phyloP scores from a whole-genome alignment of 1,140 invertebrate genomes.

The Eupeodes corollae region DNA sequence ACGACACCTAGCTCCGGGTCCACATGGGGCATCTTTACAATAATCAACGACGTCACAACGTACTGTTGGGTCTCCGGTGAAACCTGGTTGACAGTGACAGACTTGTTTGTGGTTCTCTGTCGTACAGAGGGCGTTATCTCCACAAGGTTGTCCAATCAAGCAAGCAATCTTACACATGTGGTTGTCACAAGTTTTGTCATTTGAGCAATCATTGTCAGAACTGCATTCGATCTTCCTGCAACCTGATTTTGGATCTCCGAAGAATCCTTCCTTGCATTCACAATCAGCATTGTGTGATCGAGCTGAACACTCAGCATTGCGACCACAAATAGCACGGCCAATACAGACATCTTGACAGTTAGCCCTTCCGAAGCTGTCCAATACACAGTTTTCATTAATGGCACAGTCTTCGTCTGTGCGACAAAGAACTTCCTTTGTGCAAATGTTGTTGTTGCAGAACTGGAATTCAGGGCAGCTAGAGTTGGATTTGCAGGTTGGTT shows the following conservation, averaged over 20 bases:
- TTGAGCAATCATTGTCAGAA: constrained; percentile 57
- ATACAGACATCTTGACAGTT: constrained; percentile 62
- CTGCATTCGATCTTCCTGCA: constrained; percentile 69
- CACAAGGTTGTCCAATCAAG: constrained; percentile 65
- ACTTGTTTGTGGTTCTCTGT: constrained; percentile 61
- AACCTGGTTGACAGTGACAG: constrained; percentile 78
- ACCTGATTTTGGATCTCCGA: constrained; percentile 64
- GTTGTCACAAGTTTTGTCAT: constrained; percentile 68
- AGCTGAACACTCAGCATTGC: constrained; percentile 65
- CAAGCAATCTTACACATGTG: constrained; percentile 77
- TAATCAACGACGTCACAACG: constrained; percentile 67
- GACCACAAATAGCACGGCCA: constrained; percentile 56
- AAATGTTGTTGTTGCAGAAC: constrained; percentile 70
- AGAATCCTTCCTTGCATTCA: constrained; percentile 62
- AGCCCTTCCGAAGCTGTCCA: constrained; percentile 54
- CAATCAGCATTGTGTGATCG: constrained; percentile 61
- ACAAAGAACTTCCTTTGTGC: constrained; percentile 67
- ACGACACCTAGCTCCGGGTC: constrained; percentile 67
- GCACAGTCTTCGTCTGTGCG: constrained; percentile 55
- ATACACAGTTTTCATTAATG: constrained; percentile 52
- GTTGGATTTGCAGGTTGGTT: constrained; percentile 65
- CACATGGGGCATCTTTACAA: constrained; percentile 67
- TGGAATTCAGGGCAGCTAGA: constrained; percentile 68
- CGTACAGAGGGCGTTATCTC: constrained; percentile 70
- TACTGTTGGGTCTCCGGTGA: constrained; percentile 59